A percentile compares a stretch with the other conserved stretches of the same genome.
These are phyloP conservation scores for Aplysia californica DNA, from an alignment of 1,140 invertebrate species.

Conservation along the genomic window DNA sequence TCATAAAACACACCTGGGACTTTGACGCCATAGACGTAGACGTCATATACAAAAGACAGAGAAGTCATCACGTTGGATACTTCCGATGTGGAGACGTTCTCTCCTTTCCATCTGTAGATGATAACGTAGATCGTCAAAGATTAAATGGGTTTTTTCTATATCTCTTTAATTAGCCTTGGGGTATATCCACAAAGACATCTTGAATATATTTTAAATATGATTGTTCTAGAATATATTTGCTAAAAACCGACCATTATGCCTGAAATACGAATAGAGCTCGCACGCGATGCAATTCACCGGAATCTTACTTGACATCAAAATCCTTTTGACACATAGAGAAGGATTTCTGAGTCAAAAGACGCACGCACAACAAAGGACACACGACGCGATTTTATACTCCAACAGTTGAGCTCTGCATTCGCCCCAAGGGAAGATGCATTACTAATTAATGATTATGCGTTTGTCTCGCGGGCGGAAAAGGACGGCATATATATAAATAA, in stretches of 20 bases:
- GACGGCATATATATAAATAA: no score
- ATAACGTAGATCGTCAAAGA: not conserved
- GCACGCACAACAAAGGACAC: no score
- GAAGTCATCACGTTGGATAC: constrained; percentile 78
- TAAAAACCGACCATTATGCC: not conserved
- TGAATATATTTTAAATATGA: not conserved
- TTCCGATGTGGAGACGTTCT: constrained; percentile 98
- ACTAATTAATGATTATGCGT: no score
- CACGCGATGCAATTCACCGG: not conserved
- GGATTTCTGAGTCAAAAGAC: no score
- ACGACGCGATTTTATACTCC: no score
- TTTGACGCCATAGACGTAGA: constrained; percentile 91
- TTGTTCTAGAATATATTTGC: not conserved
- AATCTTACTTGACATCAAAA: no score
- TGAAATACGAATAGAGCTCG: not conserved
- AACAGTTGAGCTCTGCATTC: no score
- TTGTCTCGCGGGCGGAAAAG: no score
- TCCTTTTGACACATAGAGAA: no score
- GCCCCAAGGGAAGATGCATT: no score
- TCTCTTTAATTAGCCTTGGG: not conserved
- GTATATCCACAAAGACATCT: not conserved
- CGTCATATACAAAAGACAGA: constrained; percentile 79
- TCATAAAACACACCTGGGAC: constrained; percentile 70
- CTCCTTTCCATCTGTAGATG: constrained; percentile 79
- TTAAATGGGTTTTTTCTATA: no score